Conservation (phyloP, 2,888 invertebrate genomes). For the Cordilura impudica region DNA sequence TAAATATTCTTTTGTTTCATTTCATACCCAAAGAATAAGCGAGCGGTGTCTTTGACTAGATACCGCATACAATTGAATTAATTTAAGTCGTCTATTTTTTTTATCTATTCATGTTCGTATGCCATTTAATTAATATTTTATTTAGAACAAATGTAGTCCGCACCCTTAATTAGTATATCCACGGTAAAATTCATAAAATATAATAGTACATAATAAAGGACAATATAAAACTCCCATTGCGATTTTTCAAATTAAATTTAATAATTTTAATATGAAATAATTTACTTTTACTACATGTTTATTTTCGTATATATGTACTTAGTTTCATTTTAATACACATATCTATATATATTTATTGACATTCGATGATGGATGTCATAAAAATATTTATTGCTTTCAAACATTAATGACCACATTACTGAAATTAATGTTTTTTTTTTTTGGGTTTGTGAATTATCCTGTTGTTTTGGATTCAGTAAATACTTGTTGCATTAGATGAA, state of each 20-base stretch:
- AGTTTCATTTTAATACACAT: no score
- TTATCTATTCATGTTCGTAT: conserved; percentile 1
- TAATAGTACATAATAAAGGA: background rate
- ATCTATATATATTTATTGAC: background rate
- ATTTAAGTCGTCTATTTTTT: background rate
- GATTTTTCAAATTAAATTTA: background rate
- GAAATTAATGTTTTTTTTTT: conserved; percentile 22
- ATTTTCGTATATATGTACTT: background rate
- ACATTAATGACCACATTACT: conserved; percentile 6
- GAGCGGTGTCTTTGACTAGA: background rate
- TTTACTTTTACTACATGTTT: background rate
- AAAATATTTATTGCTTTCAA: background rate
- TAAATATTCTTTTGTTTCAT: background rate
- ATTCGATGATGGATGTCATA: conserved; percentile 20
- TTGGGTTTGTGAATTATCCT: background rate
- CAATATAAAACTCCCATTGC: background rate
- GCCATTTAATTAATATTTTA: background rate
- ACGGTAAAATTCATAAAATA: background rate
- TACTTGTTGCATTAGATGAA: background rate
- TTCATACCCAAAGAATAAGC: background rate
- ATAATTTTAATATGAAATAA: background rate
- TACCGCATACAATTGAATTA: background rate
- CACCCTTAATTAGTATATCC: background rate
- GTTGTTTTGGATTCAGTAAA: background rate
- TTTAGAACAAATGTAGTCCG: background rate